phyloP scores from a whole-genome alignment of 2,888 invertebrate species.

The Neoscelio sp. region DNA sequence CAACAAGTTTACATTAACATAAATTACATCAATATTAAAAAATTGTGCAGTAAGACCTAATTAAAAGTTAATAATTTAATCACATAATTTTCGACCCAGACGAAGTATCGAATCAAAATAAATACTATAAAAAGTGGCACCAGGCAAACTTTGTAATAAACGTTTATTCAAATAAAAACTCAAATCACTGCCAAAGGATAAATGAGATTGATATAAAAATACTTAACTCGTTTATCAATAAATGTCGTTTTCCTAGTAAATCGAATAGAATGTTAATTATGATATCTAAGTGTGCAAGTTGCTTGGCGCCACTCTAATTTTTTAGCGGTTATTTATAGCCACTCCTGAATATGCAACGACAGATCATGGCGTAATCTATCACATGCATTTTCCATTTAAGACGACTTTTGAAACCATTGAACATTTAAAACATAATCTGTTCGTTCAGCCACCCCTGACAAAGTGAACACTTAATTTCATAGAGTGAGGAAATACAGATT shows the following conservation, averaged over 20 bases:
- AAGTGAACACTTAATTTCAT: no score
- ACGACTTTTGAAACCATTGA: slow-evolving; percentile 47
- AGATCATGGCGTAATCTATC: slow-evolving; percentile 63
- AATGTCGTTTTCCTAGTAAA: slow-evolving; percentile 55
- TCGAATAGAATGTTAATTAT: slow-evolving; percentile 59
- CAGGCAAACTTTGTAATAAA: slow-evolving; percentile 30
- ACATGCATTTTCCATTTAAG: slow-evolving; percentile 62
- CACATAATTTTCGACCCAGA: neutral
- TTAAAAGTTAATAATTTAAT: slow-evolving; percentile 27
- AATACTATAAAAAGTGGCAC: slow-evolving; percentile 8
- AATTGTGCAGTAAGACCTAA: slow-evolving; percentile 13
- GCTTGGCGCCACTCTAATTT: slow-evolving; percentile 65
- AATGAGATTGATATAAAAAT: slow-evolving; percentile 33
- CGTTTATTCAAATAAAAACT: slow-evolving; percentile 6
- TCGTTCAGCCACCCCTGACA: slow-evolving; percentile 32
- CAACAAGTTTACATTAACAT: slow-evolving; percentile 4
- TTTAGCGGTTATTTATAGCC: slow-evolving; percentile 62
- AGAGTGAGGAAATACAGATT: no score
- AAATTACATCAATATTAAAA: slow-evolving; percentile 1
- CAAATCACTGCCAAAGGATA: slow-evolving; percentile 28
- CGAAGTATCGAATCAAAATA: slow-evolving; percentile 20
- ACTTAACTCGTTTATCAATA: slow-evolving; percentile 49
- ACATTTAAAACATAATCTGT: slow-evolving; percentile 40
- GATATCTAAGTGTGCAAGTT: slow-evolving; percentile 52
- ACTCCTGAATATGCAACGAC: slow-evolving; percentile 64